Evolutionary conservation across 2,888 invertebrate species (phyloP).

Genomic region (Nomada ferruginata): DNA sequence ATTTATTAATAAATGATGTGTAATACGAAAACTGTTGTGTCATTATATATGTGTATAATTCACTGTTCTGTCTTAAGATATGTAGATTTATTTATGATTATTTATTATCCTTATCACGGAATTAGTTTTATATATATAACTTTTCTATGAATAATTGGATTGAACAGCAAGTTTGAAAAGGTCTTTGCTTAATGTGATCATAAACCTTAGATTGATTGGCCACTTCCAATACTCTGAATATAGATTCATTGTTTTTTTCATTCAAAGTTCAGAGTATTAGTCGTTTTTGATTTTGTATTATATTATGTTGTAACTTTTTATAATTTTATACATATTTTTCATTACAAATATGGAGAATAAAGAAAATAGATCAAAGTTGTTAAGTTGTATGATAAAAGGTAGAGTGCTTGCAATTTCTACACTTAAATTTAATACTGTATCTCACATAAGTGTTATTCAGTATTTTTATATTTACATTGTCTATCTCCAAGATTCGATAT

Average conservation of each 20-base stretch:
- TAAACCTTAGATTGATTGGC: background rate
- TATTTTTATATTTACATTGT: background rate
- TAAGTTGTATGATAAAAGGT: conserved; percentile 69
- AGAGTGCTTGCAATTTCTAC: conserved; percentile 20
- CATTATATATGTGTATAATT: background rate
- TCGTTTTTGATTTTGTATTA: conserved; percentile 21
- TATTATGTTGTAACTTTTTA: conserved; percentile 5
- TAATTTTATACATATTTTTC: background rate
- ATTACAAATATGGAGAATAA: conserved; percentile 56
- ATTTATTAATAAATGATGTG: conserved; percentile 33
- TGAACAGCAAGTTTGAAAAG: no score
- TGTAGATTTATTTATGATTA: background rate
- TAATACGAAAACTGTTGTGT: background rate
- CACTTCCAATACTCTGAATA: conserved; percentile 22
- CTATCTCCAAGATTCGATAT: no score
- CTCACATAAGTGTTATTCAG: background rate
- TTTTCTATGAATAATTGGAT: no score
- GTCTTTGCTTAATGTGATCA: background rate
- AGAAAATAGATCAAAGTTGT: conserved; percentile 56
- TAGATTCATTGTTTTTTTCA: conserved; percentile 6
- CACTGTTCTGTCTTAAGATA: background rate
- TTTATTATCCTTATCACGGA: background rate
- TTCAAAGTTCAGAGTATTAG: conserved; percentile 11
- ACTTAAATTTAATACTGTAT: background rate
- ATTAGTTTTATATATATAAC: no score